These are phyloP conservation scores for Melinaea menophilus DNA, from an alignment of 2,888 invertebrate species.

Conservation along the genomic window DNA sequence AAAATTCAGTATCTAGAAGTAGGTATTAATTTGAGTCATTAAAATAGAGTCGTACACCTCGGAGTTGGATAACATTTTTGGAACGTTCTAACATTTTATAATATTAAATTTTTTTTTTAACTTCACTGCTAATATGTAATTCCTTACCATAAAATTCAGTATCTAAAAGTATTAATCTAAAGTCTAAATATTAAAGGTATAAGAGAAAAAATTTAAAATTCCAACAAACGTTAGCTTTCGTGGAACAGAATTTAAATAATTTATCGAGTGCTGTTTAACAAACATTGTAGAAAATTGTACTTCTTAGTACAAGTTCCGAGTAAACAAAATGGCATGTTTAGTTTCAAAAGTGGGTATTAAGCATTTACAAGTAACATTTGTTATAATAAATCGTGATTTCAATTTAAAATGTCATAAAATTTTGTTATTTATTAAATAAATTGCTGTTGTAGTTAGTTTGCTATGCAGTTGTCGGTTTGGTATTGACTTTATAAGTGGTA, in stretches of 20 bases:
- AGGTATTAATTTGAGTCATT: conserved; percentile 13
- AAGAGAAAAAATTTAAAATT: too few relatives aligned
- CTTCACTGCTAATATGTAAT: too few relatives aligned
- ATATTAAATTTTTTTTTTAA: too few relatives aligned
- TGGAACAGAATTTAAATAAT: too few relatives aligned
- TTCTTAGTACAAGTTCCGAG: conserved; percentile 2
- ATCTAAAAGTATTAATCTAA: background rate
- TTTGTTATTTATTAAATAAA: conserved; percentile 5
- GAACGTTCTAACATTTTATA: conserved; percentile 3
- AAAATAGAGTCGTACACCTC: conserved; percentile 9
- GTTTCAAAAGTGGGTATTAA: background rate
- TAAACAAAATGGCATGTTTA: conserved; percentile 3
- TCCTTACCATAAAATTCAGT: background rate
- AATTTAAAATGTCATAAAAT: conserved; percentile 4
- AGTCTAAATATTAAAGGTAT: too few relatives aligned
- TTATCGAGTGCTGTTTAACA: too few relatives aligned
- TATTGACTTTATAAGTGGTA: background rate
- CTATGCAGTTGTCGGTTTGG: background rate
- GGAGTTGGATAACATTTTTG: background rate
- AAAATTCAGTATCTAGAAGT: too few relatives aligned
- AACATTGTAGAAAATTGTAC: too few relatives aligned
- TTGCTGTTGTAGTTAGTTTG: background rate
- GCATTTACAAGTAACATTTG: conserved; percentile 1
- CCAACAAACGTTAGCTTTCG: too few relatives aligned
- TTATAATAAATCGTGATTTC: conserved; percentile 5